Base-by-base conservation (phyloP, 23 tunicate species). In the Oikopleura dioica region DNA sequence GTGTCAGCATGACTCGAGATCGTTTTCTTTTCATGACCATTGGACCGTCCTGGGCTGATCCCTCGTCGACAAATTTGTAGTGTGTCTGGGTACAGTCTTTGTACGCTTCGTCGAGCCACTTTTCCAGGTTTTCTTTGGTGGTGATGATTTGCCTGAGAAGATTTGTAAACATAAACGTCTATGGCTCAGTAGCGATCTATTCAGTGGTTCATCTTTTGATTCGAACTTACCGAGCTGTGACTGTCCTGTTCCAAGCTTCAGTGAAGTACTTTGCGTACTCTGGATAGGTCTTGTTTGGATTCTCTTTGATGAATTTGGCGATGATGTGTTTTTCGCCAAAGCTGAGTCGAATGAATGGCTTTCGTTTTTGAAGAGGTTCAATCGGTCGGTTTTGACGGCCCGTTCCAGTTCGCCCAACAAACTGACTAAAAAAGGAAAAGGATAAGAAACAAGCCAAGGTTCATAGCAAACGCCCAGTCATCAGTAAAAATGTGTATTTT, bases 21-120 rank as follows among this genome's bases (percentile, higher is more conserved):
- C 72, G 72, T 63, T 63, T 63, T 63, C 72, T 24, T 63, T 63
- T 63, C 72, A 63, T 63, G 72, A 63, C 72, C 72, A 63, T 63
- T 63, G 72, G 72, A 2, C 72, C 72, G 26, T 63, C 26, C 4
- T 63, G 72, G 72, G 16, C 33, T 12, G 30, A 12, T 28, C 72
- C 72, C 26, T 63, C 72, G 72, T 63, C 72, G 33, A 63, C 72
- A 63, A 63, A 63, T 28, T 63, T 63, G 72, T 63, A 63, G 33
- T 63, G 72, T 2, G 72, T 63, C 26, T 63, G 72, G 4, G 16
- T 23, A 63, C 72, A 63, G 72, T 63, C 72, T 63, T 63, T 63
- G 26, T 63, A 63, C 32, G 72, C 72, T 63, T 63, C 72, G 33
- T 63, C 26, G 16, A 63, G 33, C 72, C 72, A 63, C 33, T 63